These are phyloP conservation scores for Melinopterus prodromus DNA, from an alignment of 2,888 invertebrate species.

Conservation along the genomic window DNA sequence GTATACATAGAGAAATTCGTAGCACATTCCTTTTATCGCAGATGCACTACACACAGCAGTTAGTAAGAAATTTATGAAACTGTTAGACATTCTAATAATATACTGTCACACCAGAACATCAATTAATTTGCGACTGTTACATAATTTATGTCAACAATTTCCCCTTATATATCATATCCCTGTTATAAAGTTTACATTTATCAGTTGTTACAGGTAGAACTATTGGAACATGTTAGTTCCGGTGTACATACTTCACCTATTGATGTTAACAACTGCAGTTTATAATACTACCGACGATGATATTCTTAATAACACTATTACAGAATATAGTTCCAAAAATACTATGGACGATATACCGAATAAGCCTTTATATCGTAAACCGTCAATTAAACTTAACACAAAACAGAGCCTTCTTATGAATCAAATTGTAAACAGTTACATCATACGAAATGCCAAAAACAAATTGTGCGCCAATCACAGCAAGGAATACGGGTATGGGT, in stretches of 20 bases:
- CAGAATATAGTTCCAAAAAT: background rate
- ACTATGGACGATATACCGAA: background rate
- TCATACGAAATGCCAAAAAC: conserved; percentile 45
- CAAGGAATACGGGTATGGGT: conserved; percentile 48
- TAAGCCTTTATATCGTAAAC: background rate
- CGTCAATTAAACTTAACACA: conserved; percentile 49
- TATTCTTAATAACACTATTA: conserved; percentile 16
- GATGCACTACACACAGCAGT: background rate
- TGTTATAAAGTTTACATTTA: background rate
- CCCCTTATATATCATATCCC: background rate
- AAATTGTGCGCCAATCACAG: conserved; percentile 50
- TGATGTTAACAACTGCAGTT: conserved; percentile 15
- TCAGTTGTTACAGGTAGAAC: background rate
- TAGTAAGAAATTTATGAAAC: background rate
- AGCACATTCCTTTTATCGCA: no score
- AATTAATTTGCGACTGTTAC: background rate
- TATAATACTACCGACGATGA: background rate
- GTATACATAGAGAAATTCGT: no score
- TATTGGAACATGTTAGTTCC: conserved; percentile 10
- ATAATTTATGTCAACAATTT: background rate
- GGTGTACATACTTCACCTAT: background rate
- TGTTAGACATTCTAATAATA: background rate
- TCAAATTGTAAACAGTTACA: conserved; percentile 51
- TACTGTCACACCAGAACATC: background rate
- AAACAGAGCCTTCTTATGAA: conserved; percentile 54